A percentile compares a stretch with the other conserved stretches of the same genome.
Conservation (phyloP, 2,797 vertebrate genomes). For the Mormyrus proboscirostris region DNA sequence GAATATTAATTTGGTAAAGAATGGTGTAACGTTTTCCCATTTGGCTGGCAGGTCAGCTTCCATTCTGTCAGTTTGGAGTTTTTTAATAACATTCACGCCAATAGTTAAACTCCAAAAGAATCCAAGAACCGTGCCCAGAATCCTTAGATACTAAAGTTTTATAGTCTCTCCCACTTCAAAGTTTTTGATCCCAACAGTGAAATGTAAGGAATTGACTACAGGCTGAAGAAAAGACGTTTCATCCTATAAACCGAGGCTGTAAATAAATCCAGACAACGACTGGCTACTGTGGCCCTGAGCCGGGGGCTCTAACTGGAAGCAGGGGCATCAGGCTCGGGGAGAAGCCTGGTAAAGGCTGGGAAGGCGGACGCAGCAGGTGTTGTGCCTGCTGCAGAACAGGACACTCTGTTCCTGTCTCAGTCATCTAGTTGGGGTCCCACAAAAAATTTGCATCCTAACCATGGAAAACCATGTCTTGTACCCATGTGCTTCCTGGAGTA, state of each 20-base stretch:
- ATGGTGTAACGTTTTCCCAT: neutral
- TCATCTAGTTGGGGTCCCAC: neutral
- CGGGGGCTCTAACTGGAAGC: neutral
- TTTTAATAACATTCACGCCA: neutral
- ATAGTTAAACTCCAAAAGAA: neutral
- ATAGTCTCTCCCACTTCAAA: constrained; percentile 3
- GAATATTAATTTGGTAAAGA: neutral
- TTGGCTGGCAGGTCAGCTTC: neutral
- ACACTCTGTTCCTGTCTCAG: neutral
- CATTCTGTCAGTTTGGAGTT: neutral
- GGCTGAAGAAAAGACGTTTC: neutral
- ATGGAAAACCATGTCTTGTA: neutral
- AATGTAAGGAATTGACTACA: neutral
- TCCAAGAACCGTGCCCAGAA: neutral
- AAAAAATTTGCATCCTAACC: neutral
- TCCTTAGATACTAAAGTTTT: neutral
- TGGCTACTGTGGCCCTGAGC: neutral
- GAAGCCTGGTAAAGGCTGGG: neutral
- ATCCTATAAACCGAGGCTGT: neutral
- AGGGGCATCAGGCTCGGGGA: neutral
- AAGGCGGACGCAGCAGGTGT: neutral
- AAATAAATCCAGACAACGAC: neutral
- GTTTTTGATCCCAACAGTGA: neutral
- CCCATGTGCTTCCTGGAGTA: neutral
- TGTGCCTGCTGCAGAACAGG: neutral